Conservation (phyloP, 2,888 invertebrate species). For the Sesia apiformis region DNA sequence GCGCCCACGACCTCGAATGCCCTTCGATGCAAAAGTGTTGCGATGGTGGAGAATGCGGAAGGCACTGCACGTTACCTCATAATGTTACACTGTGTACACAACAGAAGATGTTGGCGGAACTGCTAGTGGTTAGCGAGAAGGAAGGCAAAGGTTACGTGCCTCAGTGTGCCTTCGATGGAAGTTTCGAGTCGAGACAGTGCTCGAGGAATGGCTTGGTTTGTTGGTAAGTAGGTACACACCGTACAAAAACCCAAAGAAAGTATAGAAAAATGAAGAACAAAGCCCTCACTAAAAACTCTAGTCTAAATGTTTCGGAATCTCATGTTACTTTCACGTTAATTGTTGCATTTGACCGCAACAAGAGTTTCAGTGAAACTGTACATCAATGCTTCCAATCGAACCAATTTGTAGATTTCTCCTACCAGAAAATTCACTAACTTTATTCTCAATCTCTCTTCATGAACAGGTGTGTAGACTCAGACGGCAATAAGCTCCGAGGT, state of each 20-base stretch:
- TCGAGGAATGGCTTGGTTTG: constrained; percentile 90
- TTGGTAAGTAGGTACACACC: constrained; percentile 63
- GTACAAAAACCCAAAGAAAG: not conserved
- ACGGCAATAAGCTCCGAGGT: constrained; percentile 84
- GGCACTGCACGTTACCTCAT: constrained; percentile 81
- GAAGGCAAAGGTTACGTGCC: constrained; percentile 90
- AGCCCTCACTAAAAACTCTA: too few relatives aligned
- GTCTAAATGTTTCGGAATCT: too few relatives aligned
- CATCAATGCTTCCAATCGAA: too few relatives aligned
- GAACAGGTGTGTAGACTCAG: constrained; percentile 81
- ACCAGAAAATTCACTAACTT: too few relatives aligned
- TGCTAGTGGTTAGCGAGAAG: constrained; percentile 83
- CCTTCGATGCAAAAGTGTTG: constrained; percentile 89
- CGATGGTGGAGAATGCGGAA: constrained; percentile 81
- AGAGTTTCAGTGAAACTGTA: too few relatives aligned
- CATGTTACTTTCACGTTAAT: too few relatives aligned
- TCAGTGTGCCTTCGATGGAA: constrained; percentile 82
- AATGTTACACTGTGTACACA: constrained; percentile 87
- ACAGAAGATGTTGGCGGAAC: constrained; percentile 84
- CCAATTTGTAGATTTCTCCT: too few relatives aligned
- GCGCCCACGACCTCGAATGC: constrained; percentile 87
- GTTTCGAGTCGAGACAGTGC: constrained; percentile 84
- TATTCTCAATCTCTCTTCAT: not conserved
- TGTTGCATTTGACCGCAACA: too few relatives aligned
- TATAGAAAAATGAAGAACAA: not conserved